Evolutionary conservation across 2,888 invertebrate species (phyloP).

Genomic region (Boloria euphrosyne): DNA sequence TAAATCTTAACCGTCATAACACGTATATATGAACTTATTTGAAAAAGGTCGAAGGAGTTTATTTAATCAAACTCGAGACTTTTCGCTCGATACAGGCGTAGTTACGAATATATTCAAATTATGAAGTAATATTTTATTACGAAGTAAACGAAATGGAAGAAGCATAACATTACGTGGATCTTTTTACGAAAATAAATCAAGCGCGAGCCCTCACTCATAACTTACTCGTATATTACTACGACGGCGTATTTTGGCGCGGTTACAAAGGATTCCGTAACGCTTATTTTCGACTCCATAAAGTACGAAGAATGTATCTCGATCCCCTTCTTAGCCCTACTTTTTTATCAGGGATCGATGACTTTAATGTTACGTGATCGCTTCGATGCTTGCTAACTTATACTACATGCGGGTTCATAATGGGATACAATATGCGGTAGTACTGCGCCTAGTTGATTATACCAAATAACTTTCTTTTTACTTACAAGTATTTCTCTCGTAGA

Average conservation of each 20-base stretch:
- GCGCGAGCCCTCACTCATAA: slow-evolving; percentile 14
- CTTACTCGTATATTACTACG: slow-evolving; percentile 16
- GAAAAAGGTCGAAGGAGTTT: too few relatives aligned
- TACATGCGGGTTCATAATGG: neutral
- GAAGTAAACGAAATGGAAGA: neutral
- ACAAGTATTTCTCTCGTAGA: slow-evolving; percentile 81
- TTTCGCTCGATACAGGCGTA: too few relatives aligned
- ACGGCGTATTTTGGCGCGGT: slow-evolving; percentile 21
- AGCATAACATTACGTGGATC: neutral
- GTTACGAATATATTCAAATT: too few relatives aligned
- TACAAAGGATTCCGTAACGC: slow-evolving; percentile 41
- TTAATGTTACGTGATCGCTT: slow-evolving; percentile 12
- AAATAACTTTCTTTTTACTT: neutral
- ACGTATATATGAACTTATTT: too few relatives aligned
- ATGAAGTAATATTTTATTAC: neutral
- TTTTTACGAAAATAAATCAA: slow-evolving; percentile 15
- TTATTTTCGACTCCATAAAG: slow-evolving; percentile 46
- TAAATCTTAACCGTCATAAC: too few relatives aligned
- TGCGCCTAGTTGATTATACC: neutral
- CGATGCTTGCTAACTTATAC: neutral
- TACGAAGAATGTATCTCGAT: slow-evolving; percentile 52
- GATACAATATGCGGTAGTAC: too few relatives aligned
- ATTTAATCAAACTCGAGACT: too few relatives aligned
- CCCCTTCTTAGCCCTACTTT: slow-evolving; percentile 38
- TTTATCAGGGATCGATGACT: slow-evolving; percentile 48